Evolutionary conservation across 2,113 vertebrate genomes (phyloP), one percentile per base, ranked within the genome.

Genomic region (Poecile atricapillus): DNA sequence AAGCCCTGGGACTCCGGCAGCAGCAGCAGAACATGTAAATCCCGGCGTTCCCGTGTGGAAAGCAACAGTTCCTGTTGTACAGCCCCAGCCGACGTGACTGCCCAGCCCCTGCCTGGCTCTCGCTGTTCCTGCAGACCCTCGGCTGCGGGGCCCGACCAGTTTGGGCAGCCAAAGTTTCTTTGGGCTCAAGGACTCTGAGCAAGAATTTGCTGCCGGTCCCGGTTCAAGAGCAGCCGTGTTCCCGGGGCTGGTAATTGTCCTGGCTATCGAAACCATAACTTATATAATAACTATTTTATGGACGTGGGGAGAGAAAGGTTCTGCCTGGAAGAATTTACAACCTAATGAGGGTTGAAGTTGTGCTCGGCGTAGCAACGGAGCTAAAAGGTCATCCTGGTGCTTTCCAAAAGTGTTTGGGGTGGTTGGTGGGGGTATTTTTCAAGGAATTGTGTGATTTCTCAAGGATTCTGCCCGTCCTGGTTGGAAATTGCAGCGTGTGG

Each of bases 271-370:
- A 87, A 43, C 87, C 50, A 13, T 83, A 80, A 94, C 87, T 93
- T 79, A 43, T 79, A 55, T 58, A 77, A 63, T 33, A 62, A 91
- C 28, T 37, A 1, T 68, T 90, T 85, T 93, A 86, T 70, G 33
- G 90, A 28, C 78, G 2, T 0, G 31, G 49, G 44, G 5, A 79
- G 93, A 79, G 93, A 46, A 90, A 78, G 50, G 83, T 69, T 91
- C 53, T 89, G 74, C 67, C 78, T 25, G 68, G 67, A 83, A 91
- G 84, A 74, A 44, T 95, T 96, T 96, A 83, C 84, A 83, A 43
- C 90, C 78, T 90, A 80, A 84, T 65, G 70, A 89, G 83, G 87
- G 78, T n/a, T 81, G 93, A 7, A 84, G 95, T 68, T 63, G 85
- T 24, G 71, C 6, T 28, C 37, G 1, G 73, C 9, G 8, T 28